A percentile compares a stretch with the other conserved stretches of the same genome.
phyloP scores from a whole-genome alignment of 2,888 invertebrate species.

The Pristionchus fissidentatus region DNA sequence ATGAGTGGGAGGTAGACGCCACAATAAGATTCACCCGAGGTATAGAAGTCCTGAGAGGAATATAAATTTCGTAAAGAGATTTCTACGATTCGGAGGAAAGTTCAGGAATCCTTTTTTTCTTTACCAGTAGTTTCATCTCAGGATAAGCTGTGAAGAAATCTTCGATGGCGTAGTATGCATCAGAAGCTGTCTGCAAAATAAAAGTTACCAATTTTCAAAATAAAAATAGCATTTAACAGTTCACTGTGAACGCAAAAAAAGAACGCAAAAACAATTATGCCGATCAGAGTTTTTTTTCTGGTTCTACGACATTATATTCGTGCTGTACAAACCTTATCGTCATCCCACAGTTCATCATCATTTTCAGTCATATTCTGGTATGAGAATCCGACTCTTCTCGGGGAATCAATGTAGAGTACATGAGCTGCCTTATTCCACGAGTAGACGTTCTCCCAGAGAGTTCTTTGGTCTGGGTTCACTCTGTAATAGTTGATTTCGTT shows the following conservation, averaged over 20 bases:
- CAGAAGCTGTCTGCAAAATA: conserved; percentile 75
- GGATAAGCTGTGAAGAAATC: conserved; percentile 78
- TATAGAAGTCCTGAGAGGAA: conserved; percentile 47
- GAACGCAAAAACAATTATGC: too few relatives aligned
- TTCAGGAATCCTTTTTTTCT: background rate
- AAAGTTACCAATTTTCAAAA: too few relatives aligned
- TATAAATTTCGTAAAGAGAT: conserved; percentile 75
- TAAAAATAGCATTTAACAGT: too few relatives aligned
- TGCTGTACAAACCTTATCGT: conserved; percentile 60
- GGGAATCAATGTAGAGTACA: conserved; percentile 78
- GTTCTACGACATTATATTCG: background rate
- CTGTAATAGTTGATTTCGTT: conserved; percentile 3
- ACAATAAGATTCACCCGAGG: conserved; percentile 77
- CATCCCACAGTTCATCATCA: conserved; percentile 62
- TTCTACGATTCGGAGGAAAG: conserved; percentile 77
- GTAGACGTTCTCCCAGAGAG: conserved; percentile 70
- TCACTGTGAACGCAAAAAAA: too few relatives aligned
- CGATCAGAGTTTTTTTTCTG: background rate
- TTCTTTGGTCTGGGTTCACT: conserved; percentile 70
- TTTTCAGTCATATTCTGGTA: conserved; percentile 68
- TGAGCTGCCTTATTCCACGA: conserved; percentile 75
- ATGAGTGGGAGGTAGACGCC: conserved; percentile 39
- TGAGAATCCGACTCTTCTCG: conserved; percentile 79
- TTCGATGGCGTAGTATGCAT: conserved; percentile 77
- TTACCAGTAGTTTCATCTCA: conserved; percentile 68